Conservation (phyloP, 2,113 vertebrate species). For the Mandrillus leucophaeus region DNA sequence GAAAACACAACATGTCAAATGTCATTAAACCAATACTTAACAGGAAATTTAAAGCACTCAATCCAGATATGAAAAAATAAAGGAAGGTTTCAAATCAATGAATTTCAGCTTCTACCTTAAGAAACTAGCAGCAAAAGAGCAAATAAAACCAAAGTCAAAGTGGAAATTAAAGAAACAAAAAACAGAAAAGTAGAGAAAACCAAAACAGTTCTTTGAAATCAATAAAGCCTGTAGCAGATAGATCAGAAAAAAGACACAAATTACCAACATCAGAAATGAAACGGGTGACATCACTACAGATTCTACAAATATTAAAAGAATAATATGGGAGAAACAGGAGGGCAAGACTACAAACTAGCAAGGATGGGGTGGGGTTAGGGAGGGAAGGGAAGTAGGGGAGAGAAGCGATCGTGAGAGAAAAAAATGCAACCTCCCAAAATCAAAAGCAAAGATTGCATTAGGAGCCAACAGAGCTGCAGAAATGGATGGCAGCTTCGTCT, state of each 20-base stretch:
- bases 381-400: conserved; percentile 35
- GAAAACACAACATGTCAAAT: not conserved
- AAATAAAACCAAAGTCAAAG: not conserved
- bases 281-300: not conserved
- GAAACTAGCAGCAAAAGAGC: not conserved
- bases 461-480: conserved; percentile 90
- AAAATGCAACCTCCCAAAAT: conserved; percentile 89
- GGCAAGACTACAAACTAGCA: conserved; percentile 67
- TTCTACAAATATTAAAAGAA: not conserved
- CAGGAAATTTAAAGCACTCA: not conserved
- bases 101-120: not conserved
- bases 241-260: not conserved
- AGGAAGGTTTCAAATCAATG: not conserved
- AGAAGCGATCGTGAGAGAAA: conserved; percentile 75
- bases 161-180: not conserved
- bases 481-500: conserved; percentile 91
- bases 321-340: conserved; percentile 55
- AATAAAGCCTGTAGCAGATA: not conserved
- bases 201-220: not conserved
- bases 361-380: conserved; percentile 61
- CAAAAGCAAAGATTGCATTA: conserved; percentile 86
- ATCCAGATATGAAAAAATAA: not conserved
- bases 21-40: not conserved
- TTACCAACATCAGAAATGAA: not conserved
- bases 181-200: not conserved